Base-by-base conservation (phyloP, 1,140 invertebrate species). In the Zaprionus taronus region DNA sequence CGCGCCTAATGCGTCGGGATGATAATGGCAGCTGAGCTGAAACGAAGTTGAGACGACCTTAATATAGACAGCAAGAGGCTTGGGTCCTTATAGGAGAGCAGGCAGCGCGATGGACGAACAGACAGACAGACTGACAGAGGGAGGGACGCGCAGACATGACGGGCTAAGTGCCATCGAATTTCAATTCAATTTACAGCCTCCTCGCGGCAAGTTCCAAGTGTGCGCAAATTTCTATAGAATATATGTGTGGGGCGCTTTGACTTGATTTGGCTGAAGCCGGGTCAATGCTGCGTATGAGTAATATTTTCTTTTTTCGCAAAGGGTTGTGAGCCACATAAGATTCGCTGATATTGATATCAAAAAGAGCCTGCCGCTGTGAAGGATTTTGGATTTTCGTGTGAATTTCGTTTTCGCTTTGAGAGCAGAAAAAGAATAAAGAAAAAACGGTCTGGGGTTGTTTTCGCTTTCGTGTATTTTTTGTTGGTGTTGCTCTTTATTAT, bases 181-280 rank as follows among this genome's bases (percentile, higher is more conserved):
- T 90, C 85, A 90, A 90, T 90, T 90, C 85, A 90, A 90, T 90
- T 90, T 90, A 83, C 76, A 82, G 79, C 84, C 81, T 56, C 70
- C 68, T 83, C 76, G 77, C 73, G 73, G 73, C 67, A 63, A 65
- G 44, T 71, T 77, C 72, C 67, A 73, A 81, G 84, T 79, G 84
- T 87, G 84, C 85, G 71, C 84, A 90, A 64, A 83, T 84, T 76
- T 89, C 74, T 89, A 84, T 79, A 89, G 84, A 74, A 84, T 83
- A 87, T 87, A 81, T 87, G 75, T 67, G 71, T 28, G 67, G 53
- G 63, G 49, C 77, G 78, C 77, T 72, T 81, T 71, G 84, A 89
- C 74, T 87, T 81, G 84, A 80, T 80, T 78, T 83, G 41, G 61
- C 49, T 44, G 53, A 22, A 36, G 49, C 58, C 15, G 62, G 62